Percentiles rank a stretch among this genome's conserved stretches.
Conservation (phyloP, 2,888 invertebrate genomes). For the Hypena proboscidalis region DNA sequence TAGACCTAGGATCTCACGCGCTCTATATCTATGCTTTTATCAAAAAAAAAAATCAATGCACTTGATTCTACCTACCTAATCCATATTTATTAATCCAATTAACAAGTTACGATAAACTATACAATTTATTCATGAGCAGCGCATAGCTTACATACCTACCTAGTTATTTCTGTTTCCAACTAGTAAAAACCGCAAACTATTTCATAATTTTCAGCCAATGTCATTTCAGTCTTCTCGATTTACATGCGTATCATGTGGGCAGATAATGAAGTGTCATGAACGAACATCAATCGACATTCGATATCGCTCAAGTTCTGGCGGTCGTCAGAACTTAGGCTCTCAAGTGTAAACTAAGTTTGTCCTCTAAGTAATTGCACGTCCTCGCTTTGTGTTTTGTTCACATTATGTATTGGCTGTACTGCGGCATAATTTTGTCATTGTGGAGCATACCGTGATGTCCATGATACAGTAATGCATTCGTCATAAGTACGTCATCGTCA, state of each 20-base stretch:
- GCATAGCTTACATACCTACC: not conserved
- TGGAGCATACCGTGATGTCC: too few relatives aligned
- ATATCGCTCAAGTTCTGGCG: conserved; percentile 24
- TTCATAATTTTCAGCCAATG: conserved; percentile 31
- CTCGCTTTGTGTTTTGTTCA: too few relatives aligned
- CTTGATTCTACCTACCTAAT: too few relatives aligned
- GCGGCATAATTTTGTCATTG: too few relatives aligned
- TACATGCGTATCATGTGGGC: conserved; percentile 4
- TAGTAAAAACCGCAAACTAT: conserved; percentile 21
- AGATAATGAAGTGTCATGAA: conserved; percentile 18
- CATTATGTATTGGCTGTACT: too few relatives aligned
- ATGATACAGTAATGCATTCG: too few relatives aligned
- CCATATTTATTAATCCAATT: too few relatives aligned
- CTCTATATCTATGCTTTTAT: too few relatives aligned
- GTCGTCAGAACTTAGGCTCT: conserved; percentile 20
- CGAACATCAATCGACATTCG: conserved; percentile 21
- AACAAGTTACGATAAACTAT: too few relatives aligned
- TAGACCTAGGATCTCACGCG: too few relatives aligned
- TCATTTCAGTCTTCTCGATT: conserved; percentile 8
- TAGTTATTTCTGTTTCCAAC: conserved; percentile 2
- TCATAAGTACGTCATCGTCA: too few relatives aligned
- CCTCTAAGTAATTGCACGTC: conserved; percentile 21
- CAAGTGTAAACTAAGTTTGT: conserved; percentile 27
- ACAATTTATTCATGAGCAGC: not conserved
- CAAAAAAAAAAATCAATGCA: too few relatives aligned